Conservation (phyloP, 2,113 vertebrate genomes). For the Sus scrofa region DNA sequence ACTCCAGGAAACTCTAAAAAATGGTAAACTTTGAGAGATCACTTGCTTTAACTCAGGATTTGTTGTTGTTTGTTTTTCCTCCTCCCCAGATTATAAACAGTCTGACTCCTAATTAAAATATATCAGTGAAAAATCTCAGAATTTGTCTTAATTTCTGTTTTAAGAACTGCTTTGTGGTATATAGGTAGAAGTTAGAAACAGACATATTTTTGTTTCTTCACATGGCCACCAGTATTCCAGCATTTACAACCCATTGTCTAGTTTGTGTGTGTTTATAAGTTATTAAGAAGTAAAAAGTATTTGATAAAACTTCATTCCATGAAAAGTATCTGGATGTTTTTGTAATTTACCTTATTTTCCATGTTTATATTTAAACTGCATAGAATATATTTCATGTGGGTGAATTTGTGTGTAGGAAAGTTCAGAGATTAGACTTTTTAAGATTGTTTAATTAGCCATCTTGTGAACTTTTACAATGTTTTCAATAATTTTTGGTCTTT, state of each 20-base stretch:
- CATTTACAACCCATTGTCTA: background rate
- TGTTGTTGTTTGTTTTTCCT: background rate
- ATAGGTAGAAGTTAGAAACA: background rate
- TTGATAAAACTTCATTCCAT: background rate
- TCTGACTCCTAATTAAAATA: background rate
- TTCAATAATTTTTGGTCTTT: background rate
- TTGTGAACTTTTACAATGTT: background rate
- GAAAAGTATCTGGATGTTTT: background rate
- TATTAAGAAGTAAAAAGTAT: background rate
- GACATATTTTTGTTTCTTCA: background rate
- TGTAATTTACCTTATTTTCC: background rate
- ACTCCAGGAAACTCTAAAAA: background rate
- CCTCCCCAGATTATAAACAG: background rate
- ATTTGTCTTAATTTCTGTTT: background rate
- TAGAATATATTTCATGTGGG: background rate
- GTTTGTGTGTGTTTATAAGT: background rate
- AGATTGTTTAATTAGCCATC: background rate
- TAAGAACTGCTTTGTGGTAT: background rate
- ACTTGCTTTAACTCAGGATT: background rate
- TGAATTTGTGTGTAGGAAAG: background rate
- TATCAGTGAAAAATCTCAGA: background rate
- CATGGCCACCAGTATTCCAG: background rate
- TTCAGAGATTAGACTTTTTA: background rate
- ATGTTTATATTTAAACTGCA: background rate
- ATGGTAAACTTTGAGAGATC: background rate